Conservation (phyloP, 2,888 invertebrate species). For the Cosmia trapezina region DNA sequence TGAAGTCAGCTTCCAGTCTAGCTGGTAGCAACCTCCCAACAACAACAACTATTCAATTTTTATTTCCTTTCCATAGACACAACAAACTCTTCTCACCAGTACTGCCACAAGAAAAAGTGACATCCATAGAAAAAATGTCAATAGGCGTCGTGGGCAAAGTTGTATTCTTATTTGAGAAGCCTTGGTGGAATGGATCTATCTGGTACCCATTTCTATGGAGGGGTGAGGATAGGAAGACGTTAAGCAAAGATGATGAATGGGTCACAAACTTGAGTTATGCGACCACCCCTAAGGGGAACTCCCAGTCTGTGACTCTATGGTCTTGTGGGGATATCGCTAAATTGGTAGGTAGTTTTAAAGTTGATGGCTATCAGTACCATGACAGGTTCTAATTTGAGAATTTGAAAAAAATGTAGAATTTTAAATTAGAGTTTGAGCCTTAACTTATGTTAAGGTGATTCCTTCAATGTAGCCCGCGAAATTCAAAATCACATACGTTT, state of each 20-base stretch:
- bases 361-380: no score
- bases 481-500: no score
- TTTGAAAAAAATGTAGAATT: neutral
- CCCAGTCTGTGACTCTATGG: constrained; percentile 72
- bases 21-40: neutral
- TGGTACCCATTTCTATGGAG: constrained; percentile 75
- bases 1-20: neutral
- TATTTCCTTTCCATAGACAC: constrained; percentile 71
- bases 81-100: constrained; percentile 89
- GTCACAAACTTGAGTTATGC: constrained; percentile 66
- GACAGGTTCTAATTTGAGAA: neutral
- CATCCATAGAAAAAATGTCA: constrained; percentile 90
- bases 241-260: constrained; percentile 70
- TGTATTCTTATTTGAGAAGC: constrained; percentile 91
- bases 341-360: constrained; percentile 32
- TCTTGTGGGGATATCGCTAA: constrained; percentile 42
- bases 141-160: constrained; percentile 93
- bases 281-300: constrained; percentile 67
- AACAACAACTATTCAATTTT: neutral
- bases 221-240: constrained; percentile 61
- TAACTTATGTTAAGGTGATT: no score
- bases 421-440: no score
- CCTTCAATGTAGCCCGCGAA: no score
- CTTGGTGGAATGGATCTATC: constrained; percentile 90
- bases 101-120: constrained; percentile 88